These are phyloP conservation scores for Cephus spinipes DNA, from an alignment of 2,888 invertebrate species.

Conservation along the genomic window DNA sequence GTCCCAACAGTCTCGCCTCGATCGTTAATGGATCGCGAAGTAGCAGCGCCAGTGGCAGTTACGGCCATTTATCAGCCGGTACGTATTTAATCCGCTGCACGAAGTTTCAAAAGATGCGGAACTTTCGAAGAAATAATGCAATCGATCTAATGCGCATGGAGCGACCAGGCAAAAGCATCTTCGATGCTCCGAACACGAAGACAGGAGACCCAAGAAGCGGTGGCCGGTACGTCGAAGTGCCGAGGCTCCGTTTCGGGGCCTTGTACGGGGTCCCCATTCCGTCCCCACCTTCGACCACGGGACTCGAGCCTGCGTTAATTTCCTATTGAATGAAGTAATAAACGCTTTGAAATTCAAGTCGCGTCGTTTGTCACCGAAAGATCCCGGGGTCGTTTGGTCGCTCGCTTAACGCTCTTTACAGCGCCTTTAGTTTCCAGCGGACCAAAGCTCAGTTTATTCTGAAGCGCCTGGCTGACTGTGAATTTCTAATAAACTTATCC, in stretches of 20 bases:
- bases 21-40: slow-evolving; percentile 87
- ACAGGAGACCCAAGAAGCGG: neutral
- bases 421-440: neutral
- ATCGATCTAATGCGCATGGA: neutral
- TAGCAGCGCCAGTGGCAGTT: slow-evolving; percentile 92
- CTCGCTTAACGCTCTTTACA: neutral
- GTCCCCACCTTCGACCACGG: neutral
- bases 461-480: neutral
- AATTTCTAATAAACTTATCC: too few relatives aligned
- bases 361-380: slow-evolving; percentile 49
- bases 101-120: neutral
- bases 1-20: slow-evolving; percentile 89
- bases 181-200: neutral
- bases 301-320: slow-evolving; percentile 11
- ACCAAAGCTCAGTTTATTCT: neutral
- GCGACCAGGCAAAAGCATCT: neutral
- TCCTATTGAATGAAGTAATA: slow-evolving; percentile 56
- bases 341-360: slow-evolving; percentile 54
- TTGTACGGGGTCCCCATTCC: neutral
- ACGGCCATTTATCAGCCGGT: slow-evolving; percentile 96
- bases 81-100: slow-evolving; percentile 33
- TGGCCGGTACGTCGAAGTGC: neutral
- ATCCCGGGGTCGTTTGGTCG: neutral
- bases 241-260: neutral
- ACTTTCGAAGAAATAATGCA: neutral